These are phyloP conservation scores for Drosophila mimica DNA, from an alignment of 2,888 invertebrate species.

Conservation along the genomic window DNA sequence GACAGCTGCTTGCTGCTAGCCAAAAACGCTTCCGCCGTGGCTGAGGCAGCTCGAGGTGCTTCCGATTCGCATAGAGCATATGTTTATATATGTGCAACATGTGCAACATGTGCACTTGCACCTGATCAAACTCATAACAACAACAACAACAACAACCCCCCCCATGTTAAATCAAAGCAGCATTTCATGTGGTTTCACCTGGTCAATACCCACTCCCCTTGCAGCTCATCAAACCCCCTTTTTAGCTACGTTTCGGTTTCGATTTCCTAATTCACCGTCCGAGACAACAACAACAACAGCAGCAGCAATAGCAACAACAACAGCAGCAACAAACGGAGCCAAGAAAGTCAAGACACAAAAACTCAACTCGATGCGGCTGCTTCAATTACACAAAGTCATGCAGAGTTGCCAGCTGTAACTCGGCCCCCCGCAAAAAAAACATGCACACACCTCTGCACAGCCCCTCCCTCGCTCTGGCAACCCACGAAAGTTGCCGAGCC, in stretches of 20 bases:
- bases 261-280: conserved; percentile 76
- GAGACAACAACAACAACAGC: conserved; percentile 8
- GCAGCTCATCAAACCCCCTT: conserved; percentile 3
- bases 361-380: conserved; percentile 64
- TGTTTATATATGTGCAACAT: conserved; percentile 5
- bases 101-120: conserved; percentile 65
- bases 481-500: conserved; percentile 73
- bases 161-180: conserved; percentile 19
- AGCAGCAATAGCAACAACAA: conserved; percentile 7
- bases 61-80: conserved; percentile 49
- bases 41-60: conserved; percentile 53
- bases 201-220: not conserved
- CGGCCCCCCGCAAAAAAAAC: not conserved
- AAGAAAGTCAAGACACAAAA: conserved; percentile 61
- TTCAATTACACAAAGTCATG: conserved; percentile 79
- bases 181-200: conserved; percentile 46
- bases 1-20: conserved; percentile 45
- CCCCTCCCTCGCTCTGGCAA: conserved; percentile 24
- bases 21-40: conserved; percentile 68
- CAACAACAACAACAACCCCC: not conserved
- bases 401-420: conserved; percentile 47
- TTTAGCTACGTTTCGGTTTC: conserved; percentile 65
- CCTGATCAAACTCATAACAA: conserved; percentile 51
- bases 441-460: not conserved
- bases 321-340: conserved; percentile 19